phyloP scores from a whole-genome alignment of 2,797 vertebrate genomes.

The Trichosurus vulpecula region DNA sequence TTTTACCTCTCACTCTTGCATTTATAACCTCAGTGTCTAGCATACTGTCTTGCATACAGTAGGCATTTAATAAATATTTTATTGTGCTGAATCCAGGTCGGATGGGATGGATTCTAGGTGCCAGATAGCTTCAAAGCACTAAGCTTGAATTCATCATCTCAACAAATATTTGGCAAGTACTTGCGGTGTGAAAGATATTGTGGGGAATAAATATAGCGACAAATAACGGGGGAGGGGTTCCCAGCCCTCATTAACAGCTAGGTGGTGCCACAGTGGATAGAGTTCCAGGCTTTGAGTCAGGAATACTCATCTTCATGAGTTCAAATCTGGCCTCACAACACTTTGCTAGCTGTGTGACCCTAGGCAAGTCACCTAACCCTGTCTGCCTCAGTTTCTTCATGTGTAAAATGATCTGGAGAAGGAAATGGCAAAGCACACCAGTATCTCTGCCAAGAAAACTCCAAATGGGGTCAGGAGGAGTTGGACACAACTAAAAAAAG shows the following conservation, averaged over 20 bases:
- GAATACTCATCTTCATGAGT: not conserved
- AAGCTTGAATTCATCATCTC: not conserved
- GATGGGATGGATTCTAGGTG: not conserved
- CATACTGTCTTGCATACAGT: not conserved
- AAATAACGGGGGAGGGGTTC: not conserved
- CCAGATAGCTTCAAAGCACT: not conserved
- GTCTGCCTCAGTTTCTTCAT: not conserved
- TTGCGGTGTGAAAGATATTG: not conserved
- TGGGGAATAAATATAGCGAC: not conserved
- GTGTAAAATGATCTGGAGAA: not conserved
- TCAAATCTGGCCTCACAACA: not conserved
- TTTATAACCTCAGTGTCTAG: not conserved
- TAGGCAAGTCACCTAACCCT: not conserved
- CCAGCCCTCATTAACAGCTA: not conserved
- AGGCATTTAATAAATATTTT: not conserved
- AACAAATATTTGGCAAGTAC: not conserved
- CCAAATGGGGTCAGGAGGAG: not conserved
- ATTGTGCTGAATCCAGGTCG: not conserved
- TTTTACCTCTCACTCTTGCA: not conserved
- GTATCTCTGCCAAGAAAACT: not conserved
- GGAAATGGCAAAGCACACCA: not conserved
- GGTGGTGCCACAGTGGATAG: not conserved
- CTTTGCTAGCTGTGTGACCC: not conserved
- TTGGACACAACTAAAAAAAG: not conserved
- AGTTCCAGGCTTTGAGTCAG: not conserved